Conservation (phyloP, 1,140 invertebrate species). For the Apis florea region DNA sequence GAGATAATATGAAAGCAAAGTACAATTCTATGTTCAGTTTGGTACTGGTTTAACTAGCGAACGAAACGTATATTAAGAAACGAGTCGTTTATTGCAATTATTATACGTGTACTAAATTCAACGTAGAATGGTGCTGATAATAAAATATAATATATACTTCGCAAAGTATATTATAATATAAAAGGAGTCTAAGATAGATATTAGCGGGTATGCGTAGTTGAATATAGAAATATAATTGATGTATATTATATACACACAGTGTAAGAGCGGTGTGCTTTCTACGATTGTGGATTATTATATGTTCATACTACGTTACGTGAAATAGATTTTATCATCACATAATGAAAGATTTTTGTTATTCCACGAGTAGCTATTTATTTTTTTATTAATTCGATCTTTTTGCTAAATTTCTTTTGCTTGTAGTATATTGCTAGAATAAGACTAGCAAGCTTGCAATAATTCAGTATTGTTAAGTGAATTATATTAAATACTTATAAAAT, state of each 20-base stretch:
- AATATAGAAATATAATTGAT: slow-evolving; percentile 54
- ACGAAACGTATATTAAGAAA: slow-evolving; percentile 35
- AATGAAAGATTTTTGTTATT: neutral
- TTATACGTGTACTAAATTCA: slow-evolving; percentile 63
- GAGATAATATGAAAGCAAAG: slow-evolving; percentile 36
- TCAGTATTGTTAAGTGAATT: neutral
- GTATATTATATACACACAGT: slow-evolving; percentile 50
- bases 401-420: neutral
- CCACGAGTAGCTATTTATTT: slow-evolving; percentile 7
- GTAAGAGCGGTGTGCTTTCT: slow-evolving; percentile 46
- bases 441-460: neutral
- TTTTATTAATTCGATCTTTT: neutral
- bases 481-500: neutral
- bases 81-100: slow-evolving; percentile 24
- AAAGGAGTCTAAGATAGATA: slow-evolving; percentile 69
- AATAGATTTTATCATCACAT: neutral
- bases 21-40: slow-evolving; percentile 70
- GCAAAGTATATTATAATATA: slow-evolving; percentile 68
- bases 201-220: slow-evolving; percentile 68
- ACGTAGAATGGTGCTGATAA: slow-evolving; percentile 66
- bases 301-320: neutral
- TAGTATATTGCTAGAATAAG: neutral
- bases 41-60: slow-evolving; percentile 43
- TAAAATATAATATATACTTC: slow-evolving; percentile 62
- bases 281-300: slow-evolving; percentile 50